These are phyloP conservation scores for Cheilinus undulatus DNA, from an alignment of 2,113 vertebrate genomes.

Conservation along the genomic window DNA sequence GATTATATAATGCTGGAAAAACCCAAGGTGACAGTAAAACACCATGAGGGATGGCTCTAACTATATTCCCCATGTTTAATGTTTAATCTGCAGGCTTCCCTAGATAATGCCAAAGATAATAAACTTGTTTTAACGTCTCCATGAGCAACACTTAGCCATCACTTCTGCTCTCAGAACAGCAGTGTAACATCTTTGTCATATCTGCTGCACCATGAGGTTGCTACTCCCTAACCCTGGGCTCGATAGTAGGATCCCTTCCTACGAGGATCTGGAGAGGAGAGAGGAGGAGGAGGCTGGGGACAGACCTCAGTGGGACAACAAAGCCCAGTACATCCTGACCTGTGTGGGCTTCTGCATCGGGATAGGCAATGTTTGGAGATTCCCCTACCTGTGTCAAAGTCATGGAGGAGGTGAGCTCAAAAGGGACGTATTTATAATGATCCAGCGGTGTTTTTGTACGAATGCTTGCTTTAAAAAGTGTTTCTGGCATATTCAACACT, in stretches of 20 bases:
- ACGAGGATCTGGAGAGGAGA: slow-evolving; percentile 83
- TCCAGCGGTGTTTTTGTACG: neutral
- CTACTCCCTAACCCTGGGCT: slow-evolving; percentile 87
- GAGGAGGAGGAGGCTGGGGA: slow-evolving; percentile 84
- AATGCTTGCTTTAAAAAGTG: neutral
- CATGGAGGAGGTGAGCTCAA: slow-evolving; percentile 90
- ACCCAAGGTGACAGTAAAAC: neutral
- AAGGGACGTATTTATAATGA: neutral
- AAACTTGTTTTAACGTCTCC: slow-evolving; percentile 25
- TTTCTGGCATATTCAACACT: too few relatives aligned
- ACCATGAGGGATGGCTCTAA: neutral
- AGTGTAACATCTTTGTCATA: slow-evolving; percentile 15
- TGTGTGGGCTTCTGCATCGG: slow-evolving; percentile 94
- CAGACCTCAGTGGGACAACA: slow-evolving; percentile 94
- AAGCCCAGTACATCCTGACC: slow-evolving; percentile 92
- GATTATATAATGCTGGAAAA: too few relatives aligned
- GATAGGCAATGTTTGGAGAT: slow-evolving; percentile 95
- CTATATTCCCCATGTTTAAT: neutral
- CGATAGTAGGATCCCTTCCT: slow-evolving; percentile 87
- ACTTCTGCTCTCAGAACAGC: slow-evolving; percentile 1
- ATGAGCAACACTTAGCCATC: neutral
- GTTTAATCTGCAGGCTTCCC: slow-evolving; percentile 30
- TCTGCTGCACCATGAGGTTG: slow-evolving; percentile 80
- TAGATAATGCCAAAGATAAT: slow-evolving; percentile 48
- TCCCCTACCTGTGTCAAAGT: slow-evolving; percentile 94